A percentile compares a stretch with the other conserved stretches of the same genome.
Evolutionary conservation across 2,113 vertebrate species (phyloP).

Genomic region (Deroptyus accipitrinus): DNA sequence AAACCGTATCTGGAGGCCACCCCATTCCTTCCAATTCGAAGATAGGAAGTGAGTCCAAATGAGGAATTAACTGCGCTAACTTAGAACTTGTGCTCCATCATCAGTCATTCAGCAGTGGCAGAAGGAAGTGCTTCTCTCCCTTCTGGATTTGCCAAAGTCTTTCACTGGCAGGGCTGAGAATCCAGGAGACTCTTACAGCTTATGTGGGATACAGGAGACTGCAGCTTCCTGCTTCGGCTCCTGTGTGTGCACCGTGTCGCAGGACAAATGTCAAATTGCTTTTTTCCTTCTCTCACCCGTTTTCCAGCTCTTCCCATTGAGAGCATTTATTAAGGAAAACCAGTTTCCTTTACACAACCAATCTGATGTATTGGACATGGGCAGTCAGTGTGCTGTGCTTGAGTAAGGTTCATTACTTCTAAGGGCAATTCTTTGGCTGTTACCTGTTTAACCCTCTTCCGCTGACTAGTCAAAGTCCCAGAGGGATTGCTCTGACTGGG

Average conservation of each 20-base stretch:
- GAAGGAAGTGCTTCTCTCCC: not conserved
- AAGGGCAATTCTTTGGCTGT: not conserved
- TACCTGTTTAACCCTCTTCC: not conserved
- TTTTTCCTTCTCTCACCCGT: not conserved
- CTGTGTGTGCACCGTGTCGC: accelerated
- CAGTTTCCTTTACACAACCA: not conserved
- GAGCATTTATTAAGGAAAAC: not conserved
- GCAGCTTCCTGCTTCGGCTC: not conserved
- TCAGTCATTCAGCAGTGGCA: not conserved
- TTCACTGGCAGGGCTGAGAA: not conserved
- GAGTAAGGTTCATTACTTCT: not conserved
- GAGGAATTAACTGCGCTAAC: not conserved
- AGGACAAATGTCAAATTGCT: not conserved
- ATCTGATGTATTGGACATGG: not conserved
- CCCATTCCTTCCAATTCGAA: not conserved
- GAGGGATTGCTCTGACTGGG: not conserved
- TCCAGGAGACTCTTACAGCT: not conserved
- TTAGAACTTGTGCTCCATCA: accelerated
- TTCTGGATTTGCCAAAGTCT: not conserved
- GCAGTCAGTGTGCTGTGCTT: not conserved
- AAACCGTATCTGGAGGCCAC: not conserved
- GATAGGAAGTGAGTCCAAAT: not conserved
- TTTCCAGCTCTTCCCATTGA: not conserved
- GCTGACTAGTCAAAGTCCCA: not conserved
- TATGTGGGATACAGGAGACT: not conserved